Conservation (phyloP, 2,797 vertebrate species). For the Paguma larvata region DNA sequence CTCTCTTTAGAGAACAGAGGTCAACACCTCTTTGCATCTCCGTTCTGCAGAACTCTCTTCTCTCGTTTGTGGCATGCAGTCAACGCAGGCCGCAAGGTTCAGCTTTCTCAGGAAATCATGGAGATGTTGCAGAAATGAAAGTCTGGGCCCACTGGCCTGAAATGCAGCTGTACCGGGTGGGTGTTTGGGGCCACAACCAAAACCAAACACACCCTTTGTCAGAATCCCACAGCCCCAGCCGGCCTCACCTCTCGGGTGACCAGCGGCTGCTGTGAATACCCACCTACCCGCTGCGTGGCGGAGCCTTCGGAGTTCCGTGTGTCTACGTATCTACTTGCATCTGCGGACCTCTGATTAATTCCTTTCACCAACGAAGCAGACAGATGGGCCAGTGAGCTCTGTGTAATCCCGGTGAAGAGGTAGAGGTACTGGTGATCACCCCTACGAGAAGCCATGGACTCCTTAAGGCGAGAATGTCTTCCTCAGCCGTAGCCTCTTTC, state of each 20-base stretch:
- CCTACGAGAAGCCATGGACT: neutral
- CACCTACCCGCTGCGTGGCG: rapidly evolving
- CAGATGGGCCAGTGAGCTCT: neutral
- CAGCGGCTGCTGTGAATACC: neutral
- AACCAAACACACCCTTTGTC: neutral
- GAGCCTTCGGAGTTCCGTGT: neutral
- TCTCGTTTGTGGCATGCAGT: neutral
- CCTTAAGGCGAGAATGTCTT: neutral
- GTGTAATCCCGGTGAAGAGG: neutral
- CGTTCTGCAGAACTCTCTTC: neutral
- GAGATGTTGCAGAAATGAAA: constrained; percentile 44
- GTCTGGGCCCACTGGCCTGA: neutral
- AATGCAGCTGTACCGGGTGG: neutral
- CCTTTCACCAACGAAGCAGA: neutral
- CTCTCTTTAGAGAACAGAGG: constrained; percentile 34
- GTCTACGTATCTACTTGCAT: neutral
- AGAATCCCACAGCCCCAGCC: neutral
- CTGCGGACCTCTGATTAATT: neutral
- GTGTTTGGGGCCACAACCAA: neutral
- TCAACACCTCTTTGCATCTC: neutral
- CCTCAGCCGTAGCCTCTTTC: neutral
- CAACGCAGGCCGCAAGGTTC: neutral
- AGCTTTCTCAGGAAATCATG: constrained; percentile 34
- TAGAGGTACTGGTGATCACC: neutral
- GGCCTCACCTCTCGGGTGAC: neutral